Percentiles rank a stretch among this genome's conserved stretches.
Conservation (phyloP, 2,113 vertebrate genomes). For the Hystrix brachyura region DNA sequence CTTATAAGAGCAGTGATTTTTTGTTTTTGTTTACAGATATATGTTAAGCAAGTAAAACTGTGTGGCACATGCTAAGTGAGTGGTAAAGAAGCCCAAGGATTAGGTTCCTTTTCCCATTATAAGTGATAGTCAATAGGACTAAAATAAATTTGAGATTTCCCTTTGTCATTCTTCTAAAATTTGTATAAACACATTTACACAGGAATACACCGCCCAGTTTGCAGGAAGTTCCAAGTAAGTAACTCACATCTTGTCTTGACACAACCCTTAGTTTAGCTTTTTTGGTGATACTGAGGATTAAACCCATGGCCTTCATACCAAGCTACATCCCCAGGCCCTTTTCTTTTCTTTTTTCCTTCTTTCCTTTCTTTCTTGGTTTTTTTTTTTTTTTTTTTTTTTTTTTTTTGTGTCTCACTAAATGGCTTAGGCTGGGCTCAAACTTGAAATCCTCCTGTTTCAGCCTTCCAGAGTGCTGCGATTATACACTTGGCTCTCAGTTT, state of each 20-base stretch:
- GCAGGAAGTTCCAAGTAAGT: background rate
- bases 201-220: conserved; percentile 54
- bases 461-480: background rate
- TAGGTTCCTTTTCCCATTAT: conserved; percentile 59
- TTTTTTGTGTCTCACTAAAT: background rate
- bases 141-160: conserved; percentile 59
- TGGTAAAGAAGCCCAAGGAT: conserved; percentile 46
- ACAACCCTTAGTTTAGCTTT: background rate
- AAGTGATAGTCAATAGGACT: conserved; percentile 53
- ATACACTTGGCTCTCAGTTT: background rate
- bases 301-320: background rate
- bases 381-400: background rate
- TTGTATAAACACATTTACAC: conserved; percentile 39
- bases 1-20: conserved; percentile 4
- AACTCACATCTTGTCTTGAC: conserved; percentile 20
- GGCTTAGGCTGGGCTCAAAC: background rate
- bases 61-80: background rate
- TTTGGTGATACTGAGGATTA: background rate
- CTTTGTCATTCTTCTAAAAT: conserved; percentile 57
- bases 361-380: background rate
- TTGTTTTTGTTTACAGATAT: conserved; percentile 33
- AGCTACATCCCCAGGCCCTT: background rate
- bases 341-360: background rate
- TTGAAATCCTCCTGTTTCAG: background rate
- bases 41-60: conserved; percentile 11